Percentiles rank a stretch among this genome's conserved stretches.
Conservation (phyloP, 2,888 invertebrate species). For the Andrena dorsata region DNA sequence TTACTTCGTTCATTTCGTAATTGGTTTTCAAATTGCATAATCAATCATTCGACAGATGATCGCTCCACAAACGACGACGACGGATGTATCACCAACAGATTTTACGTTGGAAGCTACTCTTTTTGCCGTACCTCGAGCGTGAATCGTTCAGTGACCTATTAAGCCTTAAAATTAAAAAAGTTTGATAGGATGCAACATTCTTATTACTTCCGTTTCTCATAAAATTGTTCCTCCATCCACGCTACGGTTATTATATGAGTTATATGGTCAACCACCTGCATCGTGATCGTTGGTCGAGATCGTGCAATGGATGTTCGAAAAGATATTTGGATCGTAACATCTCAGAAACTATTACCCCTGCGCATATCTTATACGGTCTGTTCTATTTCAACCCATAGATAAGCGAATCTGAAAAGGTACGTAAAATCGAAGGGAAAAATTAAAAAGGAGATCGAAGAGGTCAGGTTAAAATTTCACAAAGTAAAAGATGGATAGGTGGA, state of each 20-base stretch:
- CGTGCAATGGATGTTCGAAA: neutral
- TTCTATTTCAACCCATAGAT: neutral
- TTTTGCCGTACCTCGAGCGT: neutral
- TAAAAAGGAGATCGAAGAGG: neutral
- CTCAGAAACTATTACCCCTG: neutral
- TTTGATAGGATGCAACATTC: neutral
- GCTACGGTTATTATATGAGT: slow-evolving; percentile 8
- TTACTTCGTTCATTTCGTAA: neutral
- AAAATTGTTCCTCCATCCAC: slow-evolving; percentile 8
- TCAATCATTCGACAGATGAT: too few species aligned
- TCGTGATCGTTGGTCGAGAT: neutral
- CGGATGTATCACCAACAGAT: neutral
- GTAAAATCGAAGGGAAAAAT: neutral
- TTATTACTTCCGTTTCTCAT: slow-evolving; percentile 16
- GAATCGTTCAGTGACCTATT: slow-evolving; percentile 2
- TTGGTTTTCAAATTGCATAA: neutral
- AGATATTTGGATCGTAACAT: neutral
- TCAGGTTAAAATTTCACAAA: neutral
- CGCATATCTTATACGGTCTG: too few species aligned
- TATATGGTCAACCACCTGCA: slow-evolving; percentile 8
- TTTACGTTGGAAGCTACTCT: neutral
- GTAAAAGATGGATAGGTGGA: neutral
- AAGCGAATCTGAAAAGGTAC: neutral
- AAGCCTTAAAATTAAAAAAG: slow-evolving; percentile 8
- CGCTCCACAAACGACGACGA: neutral